phyloP scores from a whole-genome alignment of 1,140 invertebrate species.

The Cardiocondyla obscurior region DNA sequence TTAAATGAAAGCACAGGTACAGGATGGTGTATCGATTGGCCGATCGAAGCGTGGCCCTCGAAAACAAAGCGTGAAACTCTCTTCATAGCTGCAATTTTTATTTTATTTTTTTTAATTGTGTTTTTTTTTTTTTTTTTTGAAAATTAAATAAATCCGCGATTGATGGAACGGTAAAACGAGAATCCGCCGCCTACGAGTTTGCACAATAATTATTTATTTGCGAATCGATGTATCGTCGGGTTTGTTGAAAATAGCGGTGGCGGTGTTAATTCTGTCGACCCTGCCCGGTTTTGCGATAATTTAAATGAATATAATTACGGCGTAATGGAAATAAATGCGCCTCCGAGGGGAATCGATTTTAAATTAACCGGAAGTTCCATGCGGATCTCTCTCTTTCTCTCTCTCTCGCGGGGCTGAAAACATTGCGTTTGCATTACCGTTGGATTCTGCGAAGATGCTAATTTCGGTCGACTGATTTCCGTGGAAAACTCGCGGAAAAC shows the following conservation, averaged over 20 bases:
- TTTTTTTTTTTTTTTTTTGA: too few relatives aligned
- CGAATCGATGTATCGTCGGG: too few relatives aligned
- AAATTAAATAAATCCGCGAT: neutral
- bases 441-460: neutral
- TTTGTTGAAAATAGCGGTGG: neutral
- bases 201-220: neutral
- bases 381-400: neutral
- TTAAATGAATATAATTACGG: neutral
- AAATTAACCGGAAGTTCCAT: neutral
- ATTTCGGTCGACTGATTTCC: neutral
- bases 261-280: neutral
- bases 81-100: neutral
- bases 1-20: neutral
- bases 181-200: neutral
- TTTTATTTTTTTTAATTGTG: too few relatives aligned
- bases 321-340: neutral
- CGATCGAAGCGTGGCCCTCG: neutral
- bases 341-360: neutral
- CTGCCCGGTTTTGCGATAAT: neutral
- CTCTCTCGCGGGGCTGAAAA: neutral
- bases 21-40: neutral
- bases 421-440: too few relatives aligned
- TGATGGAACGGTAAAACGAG: neutral
- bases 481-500: neutral
- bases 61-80: neutral